Evolutionary conservation across 2,797 vertebrate species (phyloP), one percentile per base, ranked within the genome.

Genomic region (Coranthus polyacanthus): DNA sequence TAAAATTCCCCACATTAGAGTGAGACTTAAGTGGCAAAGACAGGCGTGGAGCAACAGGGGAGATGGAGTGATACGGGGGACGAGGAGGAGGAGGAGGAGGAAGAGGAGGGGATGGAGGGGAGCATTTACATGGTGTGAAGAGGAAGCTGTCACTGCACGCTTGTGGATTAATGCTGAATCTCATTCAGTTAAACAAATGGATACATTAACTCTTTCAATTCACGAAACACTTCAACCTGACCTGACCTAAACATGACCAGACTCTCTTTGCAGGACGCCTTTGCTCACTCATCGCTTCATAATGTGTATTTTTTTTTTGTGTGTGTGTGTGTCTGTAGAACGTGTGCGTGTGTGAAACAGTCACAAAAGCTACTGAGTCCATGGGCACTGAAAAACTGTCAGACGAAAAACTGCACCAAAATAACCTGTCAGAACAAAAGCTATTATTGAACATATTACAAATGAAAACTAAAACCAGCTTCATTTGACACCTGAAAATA

Each of bases 21-120:
- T 57, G 53, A 22, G 59, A 54, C 11, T 36, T 57, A 50, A 84
- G 59, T 13, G 1, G 13, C 12, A 17, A 39, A 68, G 73, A 66
- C 67, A 69, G 41, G 61, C 50, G 2, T 58, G 72, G 12, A 51
- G 65, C 39, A 13, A 47, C 10, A 1, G 49, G 8, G 54, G 59
- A 69, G 68, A 72, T 24, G 56, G 54, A 60, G 55, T 20, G 68
- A 79, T 66, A 41, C 1, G 12, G 37, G 3, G 15, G 20, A 4
- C 12, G 29, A 15, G 3, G 6, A 29, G 26, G 26, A 6, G 9
- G 26, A 29, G 26, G 2, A 29, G 72, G 12, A 51, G 65, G 39
- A n/a, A 49, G 9, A 2, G 49, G 10, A 29, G 50, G 62, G 45
- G 11, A n/a, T 17, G 32, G 43, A 16, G 21, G 4, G 64, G 18